Evolutionary conservation across 2,888 invertebrate genomes (phyloP).

Genomic region (Elysia crispata): DNA sequence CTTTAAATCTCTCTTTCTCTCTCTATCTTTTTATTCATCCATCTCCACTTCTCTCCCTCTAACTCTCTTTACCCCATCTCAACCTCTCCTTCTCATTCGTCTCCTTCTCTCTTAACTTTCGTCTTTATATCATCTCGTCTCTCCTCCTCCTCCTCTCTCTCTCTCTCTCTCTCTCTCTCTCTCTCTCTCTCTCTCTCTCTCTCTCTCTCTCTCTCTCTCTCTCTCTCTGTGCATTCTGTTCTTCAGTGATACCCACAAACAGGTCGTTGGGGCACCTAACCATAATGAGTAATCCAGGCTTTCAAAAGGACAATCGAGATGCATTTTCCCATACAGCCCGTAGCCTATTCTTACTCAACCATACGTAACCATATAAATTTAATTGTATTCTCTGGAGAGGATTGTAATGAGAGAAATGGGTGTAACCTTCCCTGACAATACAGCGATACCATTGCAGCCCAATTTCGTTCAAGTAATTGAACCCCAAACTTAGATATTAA

Average conservation of each 20-base stretch:
- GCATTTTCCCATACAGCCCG: too few species aligned
- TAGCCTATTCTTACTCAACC: too few species aligned
- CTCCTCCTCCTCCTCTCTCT: constrained; percentile 17
- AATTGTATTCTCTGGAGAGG: too few species aligned
- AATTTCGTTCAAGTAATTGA: too few species aligned
- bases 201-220: constrained; percentile 27
- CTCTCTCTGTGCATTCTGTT: neutral
- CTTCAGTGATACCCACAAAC: too few species aligned
- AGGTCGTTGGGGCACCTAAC: too few species aligned
- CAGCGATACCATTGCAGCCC: too few species aligned
- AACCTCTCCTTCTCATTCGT: neutral
- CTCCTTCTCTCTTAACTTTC: neutral
- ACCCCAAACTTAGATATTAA: too few species aligned
- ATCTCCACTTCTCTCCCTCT: constrained; percentile 1
- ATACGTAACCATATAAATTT: too few species aligned
- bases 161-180: neutral
- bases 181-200: neutral
- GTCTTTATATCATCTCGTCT: neutral
- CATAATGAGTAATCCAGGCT: too few species aligned
- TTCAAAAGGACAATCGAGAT: too few species aligned
- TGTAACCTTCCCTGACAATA: neutral
- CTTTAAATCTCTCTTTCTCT: neutral
- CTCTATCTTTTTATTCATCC: constrained; percentile 11
- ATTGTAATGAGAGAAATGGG: too few species aligned
- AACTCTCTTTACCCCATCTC: constrained; percentile 14